Conservation (phyloP, 37 sponge, comb jelly and placozoan genomes). For the Dysidea cf. avara region DNA sequence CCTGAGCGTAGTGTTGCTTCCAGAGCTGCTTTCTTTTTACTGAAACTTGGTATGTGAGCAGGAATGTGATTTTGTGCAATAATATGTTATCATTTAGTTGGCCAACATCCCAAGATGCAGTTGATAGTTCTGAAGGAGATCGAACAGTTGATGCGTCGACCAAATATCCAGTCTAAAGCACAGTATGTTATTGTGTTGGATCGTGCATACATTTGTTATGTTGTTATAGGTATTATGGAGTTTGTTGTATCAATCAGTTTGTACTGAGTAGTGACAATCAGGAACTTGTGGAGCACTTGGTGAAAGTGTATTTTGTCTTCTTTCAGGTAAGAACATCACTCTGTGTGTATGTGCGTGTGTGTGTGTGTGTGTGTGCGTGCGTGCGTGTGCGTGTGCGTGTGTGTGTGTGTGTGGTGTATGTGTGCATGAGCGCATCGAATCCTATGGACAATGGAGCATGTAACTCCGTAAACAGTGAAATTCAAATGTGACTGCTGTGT, state of each 20-base stretch:
- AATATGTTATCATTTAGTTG: constrained; percentile 39
- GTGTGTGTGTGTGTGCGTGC: constrained; percentile 11
- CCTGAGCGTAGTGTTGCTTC: constrained; percentile 89
- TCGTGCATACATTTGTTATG: background rate
- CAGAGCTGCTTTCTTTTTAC: constrained; percentile 71
- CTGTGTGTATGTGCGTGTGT: background rate
- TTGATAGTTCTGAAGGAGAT: constrained; percentile 81
- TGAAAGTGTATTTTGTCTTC: constrained; percentile 84
- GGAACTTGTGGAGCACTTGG: constrained; percentile 60
- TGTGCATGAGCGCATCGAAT: too few relatives aligned
- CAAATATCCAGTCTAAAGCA: constrained; percentile 83
- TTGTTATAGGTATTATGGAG: constrained; percentile 77
- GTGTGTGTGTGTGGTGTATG: constrained; percentile 23
- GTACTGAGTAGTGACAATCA: constrained; percentile 54
- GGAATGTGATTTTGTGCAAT: constrained; percentile 1
- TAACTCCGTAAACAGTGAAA: too few relatives aligned
- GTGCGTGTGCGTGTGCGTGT: background rate
- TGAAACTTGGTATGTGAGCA: constrained; percentile 43
- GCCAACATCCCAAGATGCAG: constrained; percentile 95
- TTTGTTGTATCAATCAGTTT: constrained; percentile 93
- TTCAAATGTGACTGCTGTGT: too few relatives aligned
- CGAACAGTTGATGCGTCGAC: constrained; percentile 83
- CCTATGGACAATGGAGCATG: too few relatives aligned
- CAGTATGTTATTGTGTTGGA: constrained; percentile 64
- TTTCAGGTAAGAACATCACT: constrained; percentile 67